Conservation (phyloP, 2,113 vertebrate species). For the Thinocorus orbignyianus region DNA sequence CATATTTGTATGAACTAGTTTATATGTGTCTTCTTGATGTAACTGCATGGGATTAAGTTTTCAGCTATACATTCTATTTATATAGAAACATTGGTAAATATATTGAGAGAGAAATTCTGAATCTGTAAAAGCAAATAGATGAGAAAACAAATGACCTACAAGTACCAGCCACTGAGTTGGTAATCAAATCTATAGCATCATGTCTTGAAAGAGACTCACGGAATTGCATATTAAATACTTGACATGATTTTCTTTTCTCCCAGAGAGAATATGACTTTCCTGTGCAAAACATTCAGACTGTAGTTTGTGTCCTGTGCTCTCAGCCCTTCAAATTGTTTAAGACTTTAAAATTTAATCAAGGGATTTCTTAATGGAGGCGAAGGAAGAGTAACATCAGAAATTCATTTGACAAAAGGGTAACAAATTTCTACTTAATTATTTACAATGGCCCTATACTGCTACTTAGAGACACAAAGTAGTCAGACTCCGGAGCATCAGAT, state of each 20-base stretch:
- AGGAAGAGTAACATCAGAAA: slow-evolving; percentile 83
- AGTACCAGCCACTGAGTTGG: slow-evolving; percentile 33
- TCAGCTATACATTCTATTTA: slow-evolving; percentile 4
- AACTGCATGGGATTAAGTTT: neutral
- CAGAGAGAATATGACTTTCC: slow-evolving; percentile 83
- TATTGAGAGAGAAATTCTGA: slow-evolving; percentile 42
- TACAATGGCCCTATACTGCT: slow-evolving; percentile 79
- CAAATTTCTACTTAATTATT: slow-evolving; percentile 89
- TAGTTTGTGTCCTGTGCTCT: slow-evolving; percentile 75
- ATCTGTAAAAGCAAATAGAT: slow-evolving; percentile 43
- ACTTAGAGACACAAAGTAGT: slow-evolving; percentile 77
- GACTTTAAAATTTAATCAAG: slow-evolving; percentile 91
- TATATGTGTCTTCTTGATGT: neutral
- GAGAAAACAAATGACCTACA: slow-evolving; percentile 70
- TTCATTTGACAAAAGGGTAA: slow-evolving; percentile 86
- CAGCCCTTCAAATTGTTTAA: slow-evolving; percentile 84
- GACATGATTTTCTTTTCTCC: slow-evolving; percentile 75
- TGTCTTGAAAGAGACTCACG: slow-evolving; percentile 66
- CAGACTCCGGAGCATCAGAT: slow-evolving; percentile 70
- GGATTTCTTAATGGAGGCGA: slow-evolving; percentile 83
- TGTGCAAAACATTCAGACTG: slow-evolving; percentile 74
- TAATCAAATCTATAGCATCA: slow-evolving; percentile 74
- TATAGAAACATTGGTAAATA: slow-evolving; percentile 53
- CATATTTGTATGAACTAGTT: neutral
- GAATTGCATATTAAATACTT: slow-evolving; percentile 75